Evolutionary conservation across 2,113 vertebrate species (phyloP), one percentile per base, ranked within the genome.

Genomic region (Jacana jacana): DNA sequence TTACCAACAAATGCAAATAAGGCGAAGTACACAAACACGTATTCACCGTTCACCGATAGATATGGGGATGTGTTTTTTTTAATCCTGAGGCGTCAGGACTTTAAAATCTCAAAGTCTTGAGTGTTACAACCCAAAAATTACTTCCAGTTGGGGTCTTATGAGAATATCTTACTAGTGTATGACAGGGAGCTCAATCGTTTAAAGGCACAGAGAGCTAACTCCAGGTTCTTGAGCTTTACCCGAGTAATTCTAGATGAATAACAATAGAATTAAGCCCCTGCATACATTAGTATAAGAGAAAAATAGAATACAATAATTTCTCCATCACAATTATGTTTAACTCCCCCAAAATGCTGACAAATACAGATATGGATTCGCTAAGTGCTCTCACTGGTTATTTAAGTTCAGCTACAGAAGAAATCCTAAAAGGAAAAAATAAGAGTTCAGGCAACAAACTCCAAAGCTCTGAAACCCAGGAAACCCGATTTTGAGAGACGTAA

Each of bases 1-100:
- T 97, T 97, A 98, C 85, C 83, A 95, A 91, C 68, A 93, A 95
- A 96, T 96, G 91, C 96, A 96, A 97, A 97, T 93, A 79, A 96
- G 77, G 77, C 52, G 69, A 93, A 92, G 69, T 85, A 76, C 69
- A 81, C 49, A 92, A 95, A 91, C 31, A 40, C 20, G 46, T 42
- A 90, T 90, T 91, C 85, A n/a, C 51, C 11, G 1, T 96, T 95
- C 52, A 69, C 88, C 69, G 82, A 78, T 63, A 97, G 88, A 80
- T 96, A 69, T 0, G 76, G 49, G 13, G 7, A 19, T 27, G 17
- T 13, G 28, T 27, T 54, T 80, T 81, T 92, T 94, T 91, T 95
- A 97, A 96, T 96, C 85, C 52, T 89, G 73, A 88, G 90, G 60
- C 72, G 93, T 73, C 83, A 76, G 94, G 85, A 80, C 88, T 97